Conservation (phyloP, 2,888 invertebrate species). For the Abscondita cerata region DNA sequence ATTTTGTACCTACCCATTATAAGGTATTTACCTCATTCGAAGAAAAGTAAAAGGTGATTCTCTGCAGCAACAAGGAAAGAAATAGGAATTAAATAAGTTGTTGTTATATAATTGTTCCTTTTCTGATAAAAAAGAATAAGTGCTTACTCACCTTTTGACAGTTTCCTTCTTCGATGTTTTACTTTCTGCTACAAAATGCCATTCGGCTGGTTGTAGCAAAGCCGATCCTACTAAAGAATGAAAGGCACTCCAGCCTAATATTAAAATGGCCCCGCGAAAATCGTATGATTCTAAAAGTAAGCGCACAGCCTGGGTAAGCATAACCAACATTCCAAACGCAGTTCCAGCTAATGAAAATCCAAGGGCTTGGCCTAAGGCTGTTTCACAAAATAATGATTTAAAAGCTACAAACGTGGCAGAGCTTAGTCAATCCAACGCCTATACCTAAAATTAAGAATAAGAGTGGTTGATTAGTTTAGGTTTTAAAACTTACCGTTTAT, state of each 20-base stretch:
- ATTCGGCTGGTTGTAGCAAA: slow-evolving; percentile 73
- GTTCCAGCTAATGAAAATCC: slow-evolving; percentile 83
- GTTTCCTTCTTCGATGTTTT: slow-evolving; percentile 64
- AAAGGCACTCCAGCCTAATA: slow-evolving; percentile 71
- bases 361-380: slow-evolving; percentile 80
- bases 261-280: slow-evolving; percentile 72
- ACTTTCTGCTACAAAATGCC: slow-evolving; percentile 70
- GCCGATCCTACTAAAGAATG: slow-evolving; percentile 73
- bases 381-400: slow-evolving; percentile 78
- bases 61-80: slow-evolving; percentile 52
- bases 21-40: slow-evolving; percentile 55
- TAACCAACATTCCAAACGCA: slow-evolving; percentile 78
- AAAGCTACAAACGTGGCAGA: slow-evolving; percentile 80
- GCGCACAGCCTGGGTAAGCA: slow-evolving; percentile 79
- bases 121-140: too few species aligned
- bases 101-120: too few species aligned
- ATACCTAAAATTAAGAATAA: slow-evolving; percentile 63
- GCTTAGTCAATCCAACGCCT: slow-evolving; percentile 77
- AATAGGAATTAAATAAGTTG: not conserved
- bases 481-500: slow-evolving; percentile 68
- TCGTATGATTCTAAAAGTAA: slow-evolving; percentile 68
- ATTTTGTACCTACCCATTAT: slow-evolving; percentile 20
- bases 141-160: slow-evolving; percentile 50
- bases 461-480: slow-evolving; percentile 13
- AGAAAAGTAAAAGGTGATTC: slow-evolving; percentile 57